Base-by-base conservation (phyloP, 2,797 vertebrate genomes). In the Platalea minor region DNA sequence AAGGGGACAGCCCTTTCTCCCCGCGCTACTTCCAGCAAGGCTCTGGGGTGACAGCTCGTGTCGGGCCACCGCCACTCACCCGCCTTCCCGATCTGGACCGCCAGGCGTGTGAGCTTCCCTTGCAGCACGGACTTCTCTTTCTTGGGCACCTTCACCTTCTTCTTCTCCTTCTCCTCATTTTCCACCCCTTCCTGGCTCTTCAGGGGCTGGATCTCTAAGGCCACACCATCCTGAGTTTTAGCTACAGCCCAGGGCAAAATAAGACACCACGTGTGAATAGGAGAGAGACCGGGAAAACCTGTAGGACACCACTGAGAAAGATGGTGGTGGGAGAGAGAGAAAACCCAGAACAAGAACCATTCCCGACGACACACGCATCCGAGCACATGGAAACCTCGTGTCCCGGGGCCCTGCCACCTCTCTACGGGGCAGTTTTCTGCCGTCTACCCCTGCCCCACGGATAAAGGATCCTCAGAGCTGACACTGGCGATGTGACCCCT, bases 91-190 rank as follows among this genome's bases (percentile, higher is more conserved):
- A 99, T 99, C 98, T 99, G 99, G 23, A 99, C 99, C 0, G 99
- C 99, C 97, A 99, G 96, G 54, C 98, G 98, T 0, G 99, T 99
- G 85, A 99, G 98, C 97, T 99, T 99, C 87, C 99, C 99, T 97
- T 99, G 99, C 57, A 99, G 98, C 95, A 99, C 99, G 0, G 99
- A 99, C 96, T 99, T 99, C 97, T 99, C 99, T 97, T 99, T 99
- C 97, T 99, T 99, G 85, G 98, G 99, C 61, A 99, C 97, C 56
- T 99, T 99, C 90, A 98, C 97, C 73, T 98, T 98, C 98, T 99
- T 99, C 93, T 98, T 98, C 96, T 99, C 99, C 95, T 99, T 99
- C 61, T 99, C 99, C 95, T 99, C 99, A 0, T 95, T 98, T 91
- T 99, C 99, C 1, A 96, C 94, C 11, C 98, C 99, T 88, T 99